Conservation (phyloP, 1,140 invertebrate species). For the Trinorchestia longiramus region DNA sequence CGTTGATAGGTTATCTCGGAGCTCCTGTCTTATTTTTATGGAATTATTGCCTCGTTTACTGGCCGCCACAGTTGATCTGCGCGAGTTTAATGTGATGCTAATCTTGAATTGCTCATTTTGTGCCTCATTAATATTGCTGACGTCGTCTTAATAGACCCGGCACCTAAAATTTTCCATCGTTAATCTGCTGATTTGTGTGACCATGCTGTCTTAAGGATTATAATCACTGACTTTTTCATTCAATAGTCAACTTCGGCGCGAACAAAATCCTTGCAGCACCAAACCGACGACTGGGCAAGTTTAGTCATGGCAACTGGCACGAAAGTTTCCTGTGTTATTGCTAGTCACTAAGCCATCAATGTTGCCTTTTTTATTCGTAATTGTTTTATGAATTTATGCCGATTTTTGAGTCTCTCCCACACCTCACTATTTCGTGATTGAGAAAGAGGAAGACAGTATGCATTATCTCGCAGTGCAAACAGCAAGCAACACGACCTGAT, state of each 20-base stretch:
- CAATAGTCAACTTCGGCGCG: not conserved
- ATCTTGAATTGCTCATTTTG: not conserved
- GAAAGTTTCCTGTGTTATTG: not conserved
- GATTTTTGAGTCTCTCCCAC: not conserved
- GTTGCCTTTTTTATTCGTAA: not conserved
- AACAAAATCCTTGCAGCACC: not conserved
- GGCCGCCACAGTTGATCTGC: not conserved
- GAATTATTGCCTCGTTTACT: not conserved
- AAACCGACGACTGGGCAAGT: not conserved
- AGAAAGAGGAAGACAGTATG: not conserved
- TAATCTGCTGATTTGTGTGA: not conserved
- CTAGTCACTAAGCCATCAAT: not conserved
- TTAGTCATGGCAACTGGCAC: not conserved
- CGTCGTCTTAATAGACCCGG: not conserved
- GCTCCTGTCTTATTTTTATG: not conserved
- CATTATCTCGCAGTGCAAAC: too few relatives aligned
- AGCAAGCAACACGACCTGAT: too few relatives aligned
- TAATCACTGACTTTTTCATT: not conserved
- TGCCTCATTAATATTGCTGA: not conserved
- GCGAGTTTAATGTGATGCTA: not conserved
- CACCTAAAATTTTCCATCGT: not conserved
- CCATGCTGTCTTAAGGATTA: not conserved
- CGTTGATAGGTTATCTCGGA: not conserved
- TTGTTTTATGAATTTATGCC: not conserved
- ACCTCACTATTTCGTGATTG: not conserved